These are phyloP conservation scores for Drosophila atripex DNA, from an alignment of 2,888 invertebrate species.

Conservation along the genomic window DNA sequence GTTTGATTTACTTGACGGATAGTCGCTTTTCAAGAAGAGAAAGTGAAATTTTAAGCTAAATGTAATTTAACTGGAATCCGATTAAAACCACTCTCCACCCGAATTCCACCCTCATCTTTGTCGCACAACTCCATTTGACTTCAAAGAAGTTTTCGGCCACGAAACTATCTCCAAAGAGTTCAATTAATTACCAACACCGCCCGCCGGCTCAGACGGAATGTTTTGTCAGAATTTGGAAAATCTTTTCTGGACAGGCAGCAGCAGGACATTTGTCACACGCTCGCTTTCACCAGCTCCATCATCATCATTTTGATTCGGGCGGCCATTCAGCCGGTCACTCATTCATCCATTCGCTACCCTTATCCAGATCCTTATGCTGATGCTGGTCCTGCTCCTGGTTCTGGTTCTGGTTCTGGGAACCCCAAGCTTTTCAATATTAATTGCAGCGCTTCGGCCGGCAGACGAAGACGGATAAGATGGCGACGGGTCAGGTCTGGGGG, in stretches of 20 bases:
- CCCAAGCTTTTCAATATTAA: slow-evolving; percentile 72
- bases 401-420: not conserved
- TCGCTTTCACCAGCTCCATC: slow-evolving; percentile 74
- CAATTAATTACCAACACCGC: slow-evolving; percentile 62
- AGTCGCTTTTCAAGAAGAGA: not conserved
- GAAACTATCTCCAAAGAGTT: slow-evolving; percentile 43
- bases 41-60: not conserved
- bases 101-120: slow-evolving; percentile 6
- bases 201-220: slow-evolving; percentile 12
- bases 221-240: slow-evolving; percentile 56
- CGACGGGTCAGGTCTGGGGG: slow-evolving; percentile 38
- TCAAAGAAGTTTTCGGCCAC: slow-evolving; percentile 16
- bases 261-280: slow-evolving; percentile 72
- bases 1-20: slow-evolving; percentile 18
- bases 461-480: slow-evolving; percentile 27
- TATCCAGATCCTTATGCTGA: slow-evolving; percentile 34
- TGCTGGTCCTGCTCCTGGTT: slow-evolving; percentile 19
- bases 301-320: slow-evolving; percentile 49
- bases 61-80: not conserved
- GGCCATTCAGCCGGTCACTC: slow-evolving; percentile 41
- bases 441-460: slow-evolving; percentile 57
- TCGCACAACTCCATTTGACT: slow-evolving; percentile 9
- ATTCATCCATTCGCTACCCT: slow-evolving; percentile 37
- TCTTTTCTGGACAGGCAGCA: slow-evolving; percentile 58
- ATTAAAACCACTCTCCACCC: not conserved